Percentiles rank a stretch among this genome's conserved stretches.
Evolutionary conservation across 2,888 invertebrate genomes (phyloP).

Genomic region (Drosophila seclusa): DNA sequence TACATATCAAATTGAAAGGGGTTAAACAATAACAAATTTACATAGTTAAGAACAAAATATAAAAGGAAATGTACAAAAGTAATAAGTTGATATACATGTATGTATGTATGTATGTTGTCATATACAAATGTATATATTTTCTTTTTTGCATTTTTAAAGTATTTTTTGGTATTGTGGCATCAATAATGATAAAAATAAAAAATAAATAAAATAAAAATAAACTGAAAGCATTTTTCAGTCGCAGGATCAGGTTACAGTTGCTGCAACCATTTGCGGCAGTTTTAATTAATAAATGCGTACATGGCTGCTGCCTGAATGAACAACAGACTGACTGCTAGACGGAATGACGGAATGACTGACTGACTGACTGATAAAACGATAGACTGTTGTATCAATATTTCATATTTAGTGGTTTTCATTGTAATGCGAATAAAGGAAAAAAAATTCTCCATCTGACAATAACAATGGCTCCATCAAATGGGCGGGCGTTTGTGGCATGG

Average conservation of each 20-base stretch:
- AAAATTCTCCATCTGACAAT: slow-evolving; percentile 36
- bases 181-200: neutral
- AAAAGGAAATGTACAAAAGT: neutral
- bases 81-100: neutral
- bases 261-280: slow-evolving; percentile 49
- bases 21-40: neutral
- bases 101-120: neutral
- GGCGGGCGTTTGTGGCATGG: neutral
- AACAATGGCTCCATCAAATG: slow-evolving; percentile 36
- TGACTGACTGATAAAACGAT: neutral
- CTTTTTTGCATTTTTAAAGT: neutral
- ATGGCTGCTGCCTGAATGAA: slow-evolving; percentile 13
- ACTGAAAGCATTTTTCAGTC: slow-evolving; percentile 36
- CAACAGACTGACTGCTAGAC: slow-evolving; percentile 7
- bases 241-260: slow-evolving; percentile 22
- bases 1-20: neutral
- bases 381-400: slow-evolving; percentile 61
- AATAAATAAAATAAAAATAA: neutral
- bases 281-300: slow-evolving; percentile 68
- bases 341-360: neutral
- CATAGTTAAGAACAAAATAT: neutral
- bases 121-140: neutral
- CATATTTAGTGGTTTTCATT: slow-evolving; percentile 67
- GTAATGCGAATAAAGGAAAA: slow-evolving; percentile 43
- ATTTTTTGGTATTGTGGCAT: neutral